Base-by-base conservation (phyloP, 30 jellyfish, hydroid and myxozoan genomes). In the Aurelia sp. region DNA sequence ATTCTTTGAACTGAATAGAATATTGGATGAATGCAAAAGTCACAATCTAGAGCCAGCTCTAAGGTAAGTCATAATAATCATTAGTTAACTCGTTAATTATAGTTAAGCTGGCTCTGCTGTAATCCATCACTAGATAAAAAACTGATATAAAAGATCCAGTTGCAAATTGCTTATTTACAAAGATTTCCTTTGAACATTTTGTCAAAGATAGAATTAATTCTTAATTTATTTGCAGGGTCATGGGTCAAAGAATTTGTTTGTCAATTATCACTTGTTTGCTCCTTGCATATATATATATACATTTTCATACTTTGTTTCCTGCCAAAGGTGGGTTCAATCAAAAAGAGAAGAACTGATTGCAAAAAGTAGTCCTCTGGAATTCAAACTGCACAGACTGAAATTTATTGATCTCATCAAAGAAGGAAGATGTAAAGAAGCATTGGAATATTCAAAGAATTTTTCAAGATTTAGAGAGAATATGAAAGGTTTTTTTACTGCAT, bases 21-120 rank as follows among this genome's bases (percentile, higher is more conserved):
- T 96, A 22, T 67, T 96, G 41, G 93, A 96, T 61, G 98, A 90
- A 86, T 90, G 97, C 82, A 90, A 84, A 71, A 85, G 88, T 33
- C 94, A 87, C 27, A 96, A 87, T 60, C 55, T 96, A 74, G 98
- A 91, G 52, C 97, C 99, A 30, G 99, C 99, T 8, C 73, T 96
- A 22, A 87, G 67, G 99, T 96, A 65, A 55, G 91, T 13, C 7
- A 13, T 48, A 30, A 48, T 59, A 57, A 62, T 61, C 38, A 62
- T 19, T 60, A 13, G 15, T 53, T 52, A 13, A 48, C 11, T 13
- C n/a, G n/a, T n/a, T n/a, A n/a, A n/a, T 76, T 48, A 48, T 2
- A 27, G 33, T 27, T 27, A 2, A 1, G 2, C 33, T 40, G 51
- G 51, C 51, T 40, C 51, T 0, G 51, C 10, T 40, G 10, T 3